Base-by-base conservation (phyloP, 1,140 invertebrate species). In the Cydia splendana region DNA sequence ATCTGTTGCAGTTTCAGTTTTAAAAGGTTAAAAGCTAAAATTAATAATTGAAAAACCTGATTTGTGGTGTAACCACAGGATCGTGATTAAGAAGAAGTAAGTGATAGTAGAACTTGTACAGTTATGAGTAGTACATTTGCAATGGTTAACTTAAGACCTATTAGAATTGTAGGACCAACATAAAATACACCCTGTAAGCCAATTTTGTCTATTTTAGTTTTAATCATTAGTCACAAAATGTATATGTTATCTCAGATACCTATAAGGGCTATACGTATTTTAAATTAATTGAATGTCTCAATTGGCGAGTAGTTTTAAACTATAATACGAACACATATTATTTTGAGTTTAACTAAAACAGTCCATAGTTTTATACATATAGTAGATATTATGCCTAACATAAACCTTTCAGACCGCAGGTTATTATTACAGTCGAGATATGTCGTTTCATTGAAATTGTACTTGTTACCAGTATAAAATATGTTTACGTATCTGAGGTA, bases 41-140 rank as follows among this genome's bases (percentile, higher is more conserved):
- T 12, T 9, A 24, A 20, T 62, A 7, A 7, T 24, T n/a, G 57
- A 62, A 62, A 24, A 24, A 10, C 20, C 51, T 20, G 20, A 62
- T 24, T 62, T 62, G 57, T 62, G 57, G 57, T 62, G 20, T 24
- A 62, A 62, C 57, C 57, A 62, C 53, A 51, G n/a, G 18, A 53
- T 18, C 3, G 57, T 62, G 57, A 62, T 62, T 62, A 62, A 24
- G 18, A 62, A 62, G 57, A 18, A 20, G 53, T 62, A 62, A n/a
- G 57, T 62, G 57, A 62, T 62, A 62, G 9, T 62, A 62, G 57
- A 24, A 62, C 18, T 62, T 24, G 53, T 62, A 24, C n/a, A 62
- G 20, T 7, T 24, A 62, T 62, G 57, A 15, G 20, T 53, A 53
- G 51, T 53, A n/a, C 7, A 24, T 24, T 62, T 20, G 18, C 9